Evolutionary conservation across 1,140 invertebrate species (phyloP), one percentile per base, ranked within the genome.

Genomic region (Chionoecetes opilio): DNA sequence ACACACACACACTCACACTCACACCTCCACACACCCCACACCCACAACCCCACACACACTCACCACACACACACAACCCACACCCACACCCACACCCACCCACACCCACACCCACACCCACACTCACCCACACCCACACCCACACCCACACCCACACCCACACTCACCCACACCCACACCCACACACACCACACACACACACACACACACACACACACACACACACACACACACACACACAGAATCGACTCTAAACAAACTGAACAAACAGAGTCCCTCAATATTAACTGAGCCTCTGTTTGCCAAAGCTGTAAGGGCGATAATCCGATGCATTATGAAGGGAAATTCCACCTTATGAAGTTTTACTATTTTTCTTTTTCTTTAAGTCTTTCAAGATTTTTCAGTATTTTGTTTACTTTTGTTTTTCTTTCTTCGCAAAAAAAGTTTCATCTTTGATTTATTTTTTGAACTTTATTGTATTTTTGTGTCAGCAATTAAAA

Each of bases 151-250:
- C 63, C 0, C 63, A 75, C 63, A 75, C 63, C 26, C 63, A n/a
- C 63, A 63, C 53, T 14, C 53, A 63, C 21, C 9, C 21, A 11
- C 21, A 75, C 63, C 26, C 63, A n/a, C 63, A 26, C n/a, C n/a
- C 63, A 75, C 53, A 75, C 8, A 75, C 8, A 75, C 8, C n/a
- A n/a, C n/a, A n/a, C n/a, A n/a, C n/a, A n/a, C 41, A 46, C 41
- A 46, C 41, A 46, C 41, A 46, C 41, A 46, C 41, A 46, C 41
- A 46, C 41, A 46, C 41, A 46, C 53, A 11, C 53, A 11, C 63
- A n/a, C 63, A n/a, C 6, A n/a, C 63, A n/a, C 63, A 75, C 63
- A 75, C 63, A 75, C 63, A 75, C 63, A 75, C 63, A 75, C 63
- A 17, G 46, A 1, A 53, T 53, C 46, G 46, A 53, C 46, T 53